Base-by-base conservation (phyloP, 2,113 vertebrate species). In the Hydrochoerus hydrochaeris region DNA sequence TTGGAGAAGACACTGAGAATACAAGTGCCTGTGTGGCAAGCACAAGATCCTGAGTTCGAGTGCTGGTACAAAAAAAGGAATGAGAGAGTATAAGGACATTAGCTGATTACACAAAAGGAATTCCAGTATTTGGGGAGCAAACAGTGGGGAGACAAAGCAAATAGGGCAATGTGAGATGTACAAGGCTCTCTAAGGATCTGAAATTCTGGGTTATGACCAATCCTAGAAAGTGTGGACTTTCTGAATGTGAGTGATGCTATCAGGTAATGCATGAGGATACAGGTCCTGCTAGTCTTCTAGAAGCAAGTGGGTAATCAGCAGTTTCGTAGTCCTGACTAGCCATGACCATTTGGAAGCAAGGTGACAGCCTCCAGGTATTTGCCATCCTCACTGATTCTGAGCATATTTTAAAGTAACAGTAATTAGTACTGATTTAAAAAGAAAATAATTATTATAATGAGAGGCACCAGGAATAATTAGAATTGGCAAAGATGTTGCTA, bases 381-480 rank as follows among this genome's bases (percentile, higher is more conserved):
- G 67, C 77, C 20, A 49, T 58, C 32, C 65, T 93, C 38, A 4
- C 1, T 92, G 49, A 88, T 82, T 65, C 63, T 90, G 28, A 78
- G 58, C 46, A n/a, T 41, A 52, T 90, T 87, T 63, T 65, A 52
- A 89, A 96, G 80, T 38, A 71, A 88, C 54, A 20, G 22, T 60
- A 65, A 88, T 94, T 41, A 62, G 26, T 54, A 71, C 30, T 81
- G 52, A 94, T 67, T 69, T 63, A 49, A 65, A 65, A 88, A 88
- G 41, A 67, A 71, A 83, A 63, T 52, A 78, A 75, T 90, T 71
- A 90, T 77, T 60, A 44, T 90, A 71, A 90, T 65, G 71, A 81
- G 69, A 82, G 26, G 35, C 44, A 87, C 69, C 38, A 28, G 88
- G 35, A 54, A 77, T 88, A 63, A 85, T 94, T 62, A 85, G 69